Evolutionary conservation across 2,888 invertebrate genomes (phyloP), one percentile per base, ranked within the genome.

Genomic region (Resseliella maxima): DNA sequence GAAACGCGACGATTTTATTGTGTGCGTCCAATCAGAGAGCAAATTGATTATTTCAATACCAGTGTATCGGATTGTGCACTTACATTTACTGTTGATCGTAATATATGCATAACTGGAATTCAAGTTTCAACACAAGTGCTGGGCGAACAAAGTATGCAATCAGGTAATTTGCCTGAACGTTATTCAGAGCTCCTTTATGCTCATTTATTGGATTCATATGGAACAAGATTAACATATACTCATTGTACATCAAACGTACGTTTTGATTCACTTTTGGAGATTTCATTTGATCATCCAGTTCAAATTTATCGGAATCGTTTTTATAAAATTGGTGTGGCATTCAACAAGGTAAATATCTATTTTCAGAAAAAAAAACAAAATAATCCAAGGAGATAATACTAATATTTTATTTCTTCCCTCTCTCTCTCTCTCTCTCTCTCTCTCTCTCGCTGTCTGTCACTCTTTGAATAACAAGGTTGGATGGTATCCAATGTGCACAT

Each of bases 131-230:
- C 96, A 5, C 96, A 96, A 89, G 93, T 95, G 31, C 87, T 91
- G 88, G 90, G 92, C 35, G 89, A 90, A 88, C 2, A 87, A 87
- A 86, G 50, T 64, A 85, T 87, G 86, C 87, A 85, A 38, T 87
- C 88, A 85, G 87, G 88, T 87, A 87, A 87, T 87, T 10, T 87
- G 87, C 81, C 86, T 64, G 41, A 88, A 89, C 89, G 90, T 0
- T 96, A 96, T 91, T 94, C 94, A 18, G 96, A 96, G 92, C 93
- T 96, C 88, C 92, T 96, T 85, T 96, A 96, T 90, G 96, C 96
- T 24, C 95, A 96, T 91, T 92, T 96, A 87, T 92, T 96, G 89
- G 96, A 96, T 91, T 94, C 94, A 36, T 95, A 95, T 90, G 95
- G 95, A 6, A 94, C 95, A 85, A 92, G 96, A 5, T 93, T 96